Conservation (phyloP, 2,888 invertebrate species). For the Calliopum simillimum region DNA sequence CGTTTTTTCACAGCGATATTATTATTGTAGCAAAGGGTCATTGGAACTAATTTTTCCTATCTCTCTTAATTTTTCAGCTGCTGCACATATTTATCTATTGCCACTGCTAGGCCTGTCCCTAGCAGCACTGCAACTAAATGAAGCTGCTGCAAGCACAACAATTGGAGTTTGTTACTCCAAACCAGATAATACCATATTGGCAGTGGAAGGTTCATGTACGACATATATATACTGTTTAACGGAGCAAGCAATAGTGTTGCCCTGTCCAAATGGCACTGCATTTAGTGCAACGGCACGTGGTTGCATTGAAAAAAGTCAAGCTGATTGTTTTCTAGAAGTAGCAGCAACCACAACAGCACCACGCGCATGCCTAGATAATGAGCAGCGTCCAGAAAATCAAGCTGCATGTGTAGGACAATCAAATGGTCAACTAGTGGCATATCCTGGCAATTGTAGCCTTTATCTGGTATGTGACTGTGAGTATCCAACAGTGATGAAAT, state of each 20-base stretch:
- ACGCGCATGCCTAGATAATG: slow-evolving; percentile 46
- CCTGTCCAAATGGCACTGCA: slow-evolving; percentile 39
- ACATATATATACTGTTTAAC: slow-evolving; percentile 39
- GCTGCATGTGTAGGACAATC: slow-evolving; percentile 46
- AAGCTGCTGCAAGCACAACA: background rate
- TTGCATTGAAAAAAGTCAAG: slow-evolving; percentile 35
- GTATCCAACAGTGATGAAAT: slow-evolving; percentile 52
- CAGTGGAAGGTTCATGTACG: slow-evolving; percentile 27
- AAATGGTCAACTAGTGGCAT: slow-evolving; percentile 50
- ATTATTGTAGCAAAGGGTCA: too few relatives aligned
- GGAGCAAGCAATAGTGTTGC: slow-evolving; percentile 32
- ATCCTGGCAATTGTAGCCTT: slow-evolving; percentile 54
- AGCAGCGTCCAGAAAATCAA: slow-evolving; percentile 48
- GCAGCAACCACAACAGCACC: background rate
- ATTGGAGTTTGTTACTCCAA: slow-evolving; percentile 31
- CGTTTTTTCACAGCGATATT: too few relatives aligned
- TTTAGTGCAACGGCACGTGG: slow-evolving; percentile 29
- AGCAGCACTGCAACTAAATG: background rate
- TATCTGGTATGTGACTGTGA: slow-evolving; percentile 56
- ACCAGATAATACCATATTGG: slow-evolving; percentile 33
- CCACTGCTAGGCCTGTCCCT: background rate
- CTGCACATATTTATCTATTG: background rate
- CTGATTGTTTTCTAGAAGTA: slow-evolving; percentile 5
- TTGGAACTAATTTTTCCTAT: too few relatives aligned
- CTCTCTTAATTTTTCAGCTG: background rate